phyloP scores from a whole-genome alignment of 2,888 invertebrate species.

The Caenorhabditis doughertyi region DNA sequence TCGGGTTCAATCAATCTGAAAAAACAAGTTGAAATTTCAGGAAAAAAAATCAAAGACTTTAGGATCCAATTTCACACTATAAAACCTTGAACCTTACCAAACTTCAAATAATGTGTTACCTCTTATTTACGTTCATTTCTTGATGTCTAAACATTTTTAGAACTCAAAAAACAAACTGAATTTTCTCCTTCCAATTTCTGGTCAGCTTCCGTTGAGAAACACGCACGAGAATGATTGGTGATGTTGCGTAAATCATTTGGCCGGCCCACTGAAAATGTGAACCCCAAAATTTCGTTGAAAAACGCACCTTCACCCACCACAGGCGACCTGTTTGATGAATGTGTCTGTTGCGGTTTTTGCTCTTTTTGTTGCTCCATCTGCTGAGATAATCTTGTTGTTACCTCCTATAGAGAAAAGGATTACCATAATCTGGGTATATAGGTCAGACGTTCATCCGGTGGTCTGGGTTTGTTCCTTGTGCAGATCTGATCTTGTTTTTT shows the following conservation, averaged over 20 bases:
- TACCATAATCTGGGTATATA: slow-evolving; percentile 28
- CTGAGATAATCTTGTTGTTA: slow-evolving; percentile 23
- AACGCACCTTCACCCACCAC: background rate
- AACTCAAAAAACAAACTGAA: background rate
- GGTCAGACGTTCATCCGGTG: background rate
- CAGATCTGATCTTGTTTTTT: too few species aligned
- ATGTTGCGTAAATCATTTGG: slow-evolving; percentile 57
- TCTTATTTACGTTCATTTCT: background rate
- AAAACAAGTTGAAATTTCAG: too few species aligned
- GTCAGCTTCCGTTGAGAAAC: background rate
- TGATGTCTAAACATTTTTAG: background rate
- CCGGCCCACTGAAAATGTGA: slow-evolving; percentile 2
- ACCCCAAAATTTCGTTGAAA: slow-evolving; percentile 34
- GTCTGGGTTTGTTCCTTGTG: too few species aligned
- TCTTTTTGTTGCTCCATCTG: slow-evolving; percentile 4
- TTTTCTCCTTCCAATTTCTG: slow-evolving; percentile 23
- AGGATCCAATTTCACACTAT: too few species aligned
- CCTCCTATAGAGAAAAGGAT: slow-evolving; percentile 5
- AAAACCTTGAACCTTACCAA: background rate
- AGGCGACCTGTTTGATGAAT: slow-evolving; percentile 31
- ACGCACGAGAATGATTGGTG: slow-evolving; percentile 59
- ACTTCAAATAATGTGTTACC: too few species aligned
- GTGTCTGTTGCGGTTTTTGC: slow-evolving; percentile 13
- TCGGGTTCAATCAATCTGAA: too few species aligned
- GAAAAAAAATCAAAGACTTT: too few species aligned